Conservation (phyloP, 35 echinoderm and acorn worm genomes). For the Acanthaster planci region DNA sequence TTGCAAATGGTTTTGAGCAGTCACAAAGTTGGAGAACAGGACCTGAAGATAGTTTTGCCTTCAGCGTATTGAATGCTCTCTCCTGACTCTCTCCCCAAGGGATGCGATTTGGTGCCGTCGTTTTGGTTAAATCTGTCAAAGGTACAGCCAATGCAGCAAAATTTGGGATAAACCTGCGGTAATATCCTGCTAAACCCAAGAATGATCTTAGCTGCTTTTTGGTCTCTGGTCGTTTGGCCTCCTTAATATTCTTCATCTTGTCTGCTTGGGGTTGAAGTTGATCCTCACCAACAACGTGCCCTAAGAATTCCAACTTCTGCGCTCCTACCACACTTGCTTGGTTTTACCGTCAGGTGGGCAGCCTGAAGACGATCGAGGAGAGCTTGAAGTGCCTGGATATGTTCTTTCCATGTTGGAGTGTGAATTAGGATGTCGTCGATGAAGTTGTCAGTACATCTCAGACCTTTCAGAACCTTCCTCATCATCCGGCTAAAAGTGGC, state of each 20-base stretch:
- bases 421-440: conserved; percentile 54
- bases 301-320: conserved; percentile 31
- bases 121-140: conserved; percentile 27
- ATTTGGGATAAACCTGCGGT: conserved; percentile 39
- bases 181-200: conserved; percentile 38
- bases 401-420: conserved; percentile 32
- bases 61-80: conserved; percentile 21
- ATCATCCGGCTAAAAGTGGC: conserved; percentile 49
- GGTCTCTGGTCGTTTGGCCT: conserved; percentile 11
- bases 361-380: conserved; percentile 1
- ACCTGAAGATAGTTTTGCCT: neutral
- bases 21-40: conserved; percentile 30
- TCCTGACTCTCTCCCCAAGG: conserved; percentile 23
- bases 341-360: conserved; percentile 54
- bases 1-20: conserved; percentile 18
- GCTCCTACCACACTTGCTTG: conserved; percentile 46
- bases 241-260: conserved; percentile 22
- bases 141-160: conserved; percentile 38
- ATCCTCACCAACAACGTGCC: conserved; percentile 36
- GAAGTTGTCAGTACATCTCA: conserved; percentile 35
- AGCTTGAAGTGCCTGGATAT: conserved; percentile 8
- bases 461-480: conserved; percentile 26
- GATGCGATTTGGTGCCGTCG: neutral
- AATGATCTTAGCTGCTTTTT: conserved; percentile 37
- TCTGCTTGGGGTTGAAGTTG: neutral